Percentiles rank a stretch among this genome's conserved stretches.
phyloP scores from a whole-genome alignment of 2,888 invertebrate genomes.

The Heteromyza rotundicornis region DNA sequence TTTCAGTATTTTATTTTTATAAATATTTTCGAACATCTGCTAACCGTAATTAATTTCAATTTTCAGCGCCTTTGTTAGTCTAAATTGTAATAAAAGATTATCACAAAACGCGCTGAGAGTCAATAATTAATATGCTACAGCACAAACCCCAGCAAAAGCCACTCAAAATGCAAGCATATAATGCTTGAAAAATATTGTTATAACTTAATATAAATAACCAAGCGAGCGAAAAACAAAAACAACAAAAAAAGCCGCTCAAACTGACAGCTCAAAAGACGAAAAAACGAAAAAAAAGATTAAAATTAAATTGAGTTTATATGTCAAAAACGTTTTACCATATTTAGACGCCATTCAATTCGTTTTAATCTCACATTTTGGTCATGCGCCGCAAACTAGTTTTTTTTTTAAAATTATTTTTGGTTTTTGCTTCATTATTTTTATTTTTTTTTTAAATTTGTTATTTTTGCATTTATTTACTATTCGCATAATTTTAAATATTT shows the following conservation, averaged over 20 bases:
- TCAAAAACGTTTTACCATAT: conserved; percentile 2
- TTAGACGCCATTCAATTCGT: background rate
- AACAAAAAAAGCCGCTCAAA: no score
- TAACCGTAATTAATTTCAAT: background rate
- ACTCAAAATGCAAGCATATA: no score
- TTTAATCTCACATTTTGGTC: background rate
- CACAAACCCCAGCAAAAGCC: no score
- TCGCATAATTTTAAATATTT: background rate
- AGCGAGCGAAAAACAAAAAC: no score
- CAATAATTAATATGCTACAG: no score
- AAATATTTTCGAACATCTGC: conserved; percentile 1
- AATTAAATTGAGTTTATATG: conserved; percentile 1
- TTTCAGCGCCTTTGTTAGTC: background rate
- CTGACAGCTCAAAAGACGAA: background rate
- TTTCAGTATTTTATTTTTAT: no score
- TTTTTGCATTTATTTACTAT: background rate
- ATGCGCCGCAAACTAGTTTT: background rate
- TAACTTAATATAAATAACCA: no score
- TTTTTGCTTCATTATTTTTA: no score
- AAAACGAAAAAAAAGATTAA: background rate
- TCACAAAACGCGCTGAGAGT: no score
- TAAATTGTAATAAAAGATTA: no score
- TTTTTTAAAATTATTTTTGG: background rate
- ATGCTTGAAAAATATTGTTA: no score
- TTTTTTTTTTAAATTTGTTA: background rate